These are phyloP conservation scores for Carapus acus DNA, from an alignment of 2,797 vertebrate species.

Conservation along the genomic window DNA sequence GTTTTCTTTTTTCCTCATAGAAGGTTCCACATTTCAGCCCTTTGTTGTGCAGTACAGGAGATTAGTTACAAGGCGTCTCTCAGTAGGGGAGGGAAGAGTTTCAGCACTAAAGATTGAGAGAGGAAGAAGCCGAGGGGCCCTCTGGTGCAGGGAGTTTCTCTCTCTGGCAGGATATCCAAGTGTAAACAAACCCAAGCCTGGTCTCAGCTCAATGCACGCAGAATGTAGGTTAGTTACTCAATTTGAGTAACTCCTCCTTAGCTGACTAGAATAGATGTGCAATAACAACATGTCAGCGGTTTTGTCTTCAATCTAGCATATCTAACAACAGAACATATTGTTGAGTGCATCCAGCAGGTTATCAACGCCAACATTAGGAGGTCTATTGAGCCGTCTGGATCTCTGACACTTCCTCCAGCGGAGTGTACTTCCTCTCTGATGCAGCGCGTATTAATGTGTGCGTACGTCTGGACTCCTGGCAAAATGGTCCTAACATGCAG, in stretches of 20 bases:
- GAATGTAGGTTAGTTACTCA: constrained; percentile 39
- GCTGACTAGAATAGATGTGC: constrained; percentile 8
- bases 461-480: constrained; percentile 2
- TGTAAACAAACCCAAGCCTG: constrained; percentile 62
- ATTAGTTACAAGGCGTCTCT: constrained; percentile 11
- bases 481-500: constrained; percentile 26
- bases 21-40: not conserved
- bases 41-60: constrained; percentile 12
- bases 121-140: constrained; percentile 24
- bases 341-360: constrained; percentile 28
- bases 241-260: constrained; percentile 16
- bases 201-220: constrained; percentile 34
- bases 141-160: constrained; percentile 58
- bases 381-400: constrained; percentile 7
- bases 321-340: not conserved
- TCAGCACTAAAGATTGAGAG: not conserved
- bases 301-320: constrained; percentile 16
- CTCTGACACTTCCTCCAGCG: constrained; percentile 6
- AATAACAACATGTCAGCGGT: constrained; percentile 26
- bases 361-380: not conserved
- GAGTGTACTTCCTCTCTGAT: constrained; percentile 4
- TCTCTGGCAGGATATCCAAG: constrained; percentile 66
- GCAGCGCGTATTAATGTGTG: constrained; percentile 11
- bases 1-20: not conserved
- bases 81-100: constrained; percentile 24